Conservation (phyloP, 1,140 invertebrate genomes). For the Orius insidiosus region DNA sequence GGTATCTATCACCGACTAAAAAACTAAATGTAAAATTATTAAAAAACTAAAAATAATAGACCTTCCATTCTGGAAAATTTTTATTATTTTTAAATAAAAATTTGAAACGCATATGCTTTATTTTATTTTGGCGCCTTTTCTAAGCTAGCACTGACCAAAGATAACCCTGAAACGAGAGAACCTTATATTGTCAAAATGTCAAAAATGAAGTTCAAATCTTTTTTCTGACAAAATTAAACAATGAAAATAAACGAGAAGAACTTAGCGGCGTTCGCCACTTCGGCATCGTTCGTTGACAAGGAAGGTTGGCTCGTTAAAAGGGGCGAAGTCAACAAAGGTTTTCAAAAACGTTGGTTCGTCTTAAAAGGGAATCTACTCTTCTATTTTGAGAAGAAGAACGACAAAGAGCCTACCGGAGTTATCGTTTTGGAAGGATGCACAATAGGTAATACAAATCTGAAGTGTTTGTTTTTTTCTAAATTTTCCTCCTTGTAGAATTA, state of each 20-base stretch:
- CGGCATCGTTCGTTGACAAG: conserved; percentile 62
- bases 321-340: conserved; percentile 78
- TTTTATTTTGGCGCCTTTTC: too few species aligned
- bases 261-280: conserved; percentile 52
- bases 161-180: too few species aligned
- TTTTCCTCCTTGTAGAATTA: too few species aligned
- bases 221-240: background rate
- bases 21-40: too few species aligned
- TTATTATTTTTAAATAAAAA: too few species aligned
- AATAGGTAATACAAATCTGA: conserved; percentile 41
- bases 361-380: conserved; percentile 90
- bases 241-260: conserved; percentile 87
- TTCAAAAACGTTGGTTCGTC: conserved; percentile 83
- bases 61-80: too few species aligned
- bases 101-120: too few species aligned
- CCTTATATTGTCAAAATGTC: background rate
- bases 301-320: conserved; percentile 80
- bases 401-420: conserved; percentile 82
- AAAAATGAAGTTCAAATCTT: background rate
- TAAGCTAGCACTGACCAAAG: too few species aligned
- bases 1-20: too few species aligned
- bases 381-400: conserved; percentile 83
- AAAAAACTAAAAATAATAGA: too few species aligned
- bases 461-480: conserved; percentile 21
- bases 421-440: conserved; percentile 88